Evolutionary conservation across 2,888 invertebrate genomes (phyloP).

Genomic region (Mimas tiliae): DNA sequence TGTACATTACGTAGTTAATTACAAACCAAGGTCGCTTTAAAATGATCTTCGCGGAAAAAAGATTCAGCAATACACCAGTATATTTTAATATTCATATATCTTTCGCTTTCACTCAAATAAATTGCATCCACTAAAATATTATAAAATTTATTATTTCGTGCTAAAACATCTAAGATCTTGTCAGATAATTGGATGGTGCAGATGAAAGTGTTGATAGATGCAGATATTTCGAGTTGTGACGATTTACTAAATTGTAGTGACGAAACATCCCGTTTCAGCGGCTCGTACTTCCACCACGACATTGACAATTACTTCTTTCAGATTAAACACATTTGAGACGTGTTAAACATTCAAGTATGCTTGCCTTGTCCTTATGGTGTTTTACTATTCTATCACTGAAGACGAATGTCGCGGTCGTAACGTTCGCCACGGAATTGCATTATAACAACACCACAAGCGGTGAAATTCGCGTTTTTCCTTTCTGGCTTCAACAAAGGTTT

Average conservation of each 20-base stretch:
- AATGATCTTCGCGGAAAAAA: not conserved
- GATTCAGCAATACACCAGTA: not conserved
- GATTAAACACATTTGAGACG: constrained; percentile 33
- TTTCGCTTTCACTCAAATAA: not conserved
- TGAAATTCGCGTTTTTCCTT: constrained; percentile 21
- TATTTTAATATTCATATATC: not conserved
- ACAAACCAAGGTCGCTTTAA: not conserved
- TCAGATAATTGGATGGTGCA: not conserved
- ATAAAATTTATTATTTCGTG: not conserved
- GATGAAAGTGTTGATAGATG: not conserved
- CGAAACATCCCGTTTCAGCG: too few relatives aligned
- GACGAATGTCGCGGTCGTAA: constrained; percentile 36
- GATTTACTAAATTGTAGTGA: too few relatives aligned
- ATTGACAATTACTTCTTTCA: constrained; percentile 24
- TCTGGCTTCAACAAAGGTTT: constrained; percentile 19
- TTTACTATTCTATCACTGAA: constrained; percentile 44
- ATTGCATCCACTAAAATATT: not conserved
- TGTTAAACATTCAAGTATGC: constrained; percentile 38
- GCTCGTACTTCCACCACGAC: not conserved
- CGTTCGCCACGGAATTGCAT: constrained; percentile 20
- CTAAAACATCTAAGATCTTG: not conserved
- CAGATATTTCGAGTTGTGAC: too few relatives aligned
- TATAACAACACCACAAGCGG: constrained; percentile 22
- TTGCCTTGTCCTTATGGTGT: constrained; percentile 43
- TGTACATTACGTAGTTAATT: not conserved